phyloP scores from a whole-genome alignment of 2,888 invertebrate species.

The Machimus atricapillus region DNA sequence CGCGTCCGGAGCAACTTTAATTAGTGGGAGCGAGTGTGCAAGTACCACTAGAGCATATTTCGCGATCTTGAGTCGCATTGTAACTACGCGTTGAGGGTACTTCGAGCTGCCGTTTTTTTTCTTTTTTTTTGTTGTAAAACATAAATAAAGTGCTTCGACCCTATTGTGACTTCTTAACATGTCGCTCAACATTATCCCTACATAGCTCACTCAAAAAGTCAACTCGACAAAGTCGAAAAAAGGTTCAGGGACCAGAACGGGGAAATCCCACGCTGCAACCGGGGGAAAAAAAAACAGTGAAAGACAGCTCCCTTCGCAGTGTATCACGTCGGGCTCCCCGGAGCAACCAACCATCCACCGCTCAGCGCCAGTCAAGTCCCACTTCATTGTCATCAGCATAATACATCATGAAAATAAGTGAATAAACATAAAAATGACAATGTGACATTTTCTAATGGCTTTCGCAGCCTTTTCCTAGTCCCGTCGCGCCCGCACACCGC shows the following conservation, averaged over 20 bases:
- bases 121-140: background rate
- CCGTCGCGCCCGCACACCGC: background rate
- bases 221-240: conserved; percentile 20
- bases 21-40: background rate
- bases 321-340: conserved; percentile 10
- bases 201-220: conserved; percentile 19
- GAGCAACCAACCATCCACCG: conserved; percentile 7
- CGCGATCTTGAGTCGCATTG: background rate
- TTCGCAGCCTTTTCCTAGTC: conserved; percentile 38
- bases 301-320: conserved; percentile 19
- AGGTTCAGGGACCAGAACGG: conserved; percentile 30
- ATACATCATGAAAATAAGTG: conserved; percentile 45
- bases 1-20: background rate
- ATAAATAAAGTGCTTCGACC: background rate
- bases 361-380: conserved; percentile 22
- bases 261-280: background rate
- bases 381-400: conserved; percentile 45
- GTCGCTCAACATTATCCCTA: conserved; percentile 11
- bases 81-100: background rate
- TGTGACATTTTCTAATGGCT: conserved; percentile 46
- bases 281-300: conserved; percentile 27
- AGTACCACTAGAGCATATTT: background rate
- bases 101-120: background rate
- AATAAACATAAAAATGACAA: conserved; percentile 46
- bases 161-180: conserved; percentile 18